Base-by-base conservation (phyloP, 1,140 invertebrate species). In the Glomeris maerens region DNA sequence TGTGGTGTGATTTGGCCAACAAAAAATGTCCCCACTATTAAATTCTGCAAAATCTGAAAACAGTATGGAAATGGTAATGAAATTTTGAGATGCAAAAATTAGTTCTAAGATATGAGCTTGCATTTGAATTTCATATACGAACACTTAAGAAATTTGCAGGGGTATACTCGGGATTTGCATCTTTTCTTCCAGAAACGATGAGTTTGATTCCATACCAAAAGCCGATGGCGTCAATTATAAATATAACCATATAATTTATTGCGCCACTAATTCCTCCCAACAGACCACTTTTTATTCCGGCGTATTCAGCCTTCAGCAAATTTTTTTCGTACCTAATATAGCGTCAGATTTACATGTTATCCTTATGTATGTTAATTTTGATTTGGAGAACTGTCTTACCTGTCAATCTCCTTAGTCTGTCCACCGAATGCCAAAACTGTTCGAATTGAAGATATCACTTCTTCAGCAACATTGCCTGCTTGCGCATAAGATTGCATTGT, bases 391-490 rank as follows among this genome's bases (percentile, higher is more conserved):
- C 10, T 13, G 10, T 25, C 5, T 5, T 42, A 67, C 62, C 81
- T 71, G 17, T 70, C 59, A 2, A 78, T 64, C 67, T 88, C 85
- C 58, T 78, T 78, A 17, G 67, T 55, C 62, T 89, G 80, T 7
- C 84, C 86, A 52, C 81, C 81, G 57, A 90, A 87, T 0, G 85
- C 81, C 20, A 80, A 76, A 0, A 92, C 84, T 0, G 87, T 91
- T 25, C 80, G 70, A 14, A 92, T 76, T 1, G 78, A 72, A 23
- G 75, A 75, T 4, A 92, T 62, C 0, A 81, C 81, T 62, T 91
- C 85, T 61, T 88, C 84, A 0, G 87, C 86, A 7, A 90, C 76
- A 0, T 74, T 69, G 20, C 83, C 82, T 2, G 87, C 87, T 45
- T 75, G 70, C 1, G 80, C 80, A 59, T 88, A 86, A 2, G 84